Base-by-base conservation (phyloP, 2,797 vertebrate species). In the Channallabes apus region DNA sequence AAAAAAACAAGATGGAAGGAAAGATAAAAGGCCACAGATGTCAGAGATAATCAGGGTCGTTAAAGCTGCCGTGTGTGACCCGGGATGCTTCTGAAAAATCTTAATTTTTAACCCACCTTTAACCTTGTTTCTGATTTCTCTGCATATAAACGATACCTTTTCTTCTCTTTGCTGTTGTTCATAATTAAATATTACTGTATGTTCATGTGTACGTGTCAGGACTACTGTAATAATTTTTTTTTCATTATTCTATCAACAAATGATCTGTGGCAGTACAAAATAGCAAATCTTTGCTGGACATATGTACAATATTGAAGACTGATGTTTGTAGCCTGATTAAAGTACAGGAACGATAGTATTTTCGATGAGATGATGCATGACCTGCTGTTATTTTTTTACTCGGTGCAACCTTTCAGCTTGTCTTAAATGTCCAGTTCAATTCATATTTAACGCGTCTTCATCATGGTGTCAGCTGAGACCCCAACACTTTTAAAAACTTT, bases 11-110 rank as follows among this genome's bases (percentile, higher is more conserved):
- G 93, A 95, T 93, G 93, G 94, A 93, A 90, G 89, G 86, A 94
- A 93, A 96, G 96, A 96, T 96, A 95, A 97, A 97, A 97, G 96
- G 90, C 93, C 94, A 92, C 87, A 94, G 94, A 92, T 94, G 93
- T 95, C 94, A 93, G 93, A 91, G 92, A 93, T 94, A 95, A 95
- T 96, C 94, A 95, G 93, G 92, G 93, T 94, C 91, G 92, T 91
- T 92, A 93, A 91, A 93, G 90, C 90, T 89, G 89, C 91, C 94
- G 82, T 81, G 94, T 93, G 92, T 93, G 94, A 95, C 94, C 92
- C 93, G 94, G 94, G 94, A 93, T 91, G 90, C 90, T 67, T 54
- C 17, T 12, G 41, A 80, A 80, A 27, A 51, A 54, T 24, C 62
- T 67, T 54, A 11, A 89, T 90, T 90, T 93, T 94, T 90, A 92